Base-by-base conservation (phyloP, 2,113 vertebrate species). In the Motacilla alba region DNA sequence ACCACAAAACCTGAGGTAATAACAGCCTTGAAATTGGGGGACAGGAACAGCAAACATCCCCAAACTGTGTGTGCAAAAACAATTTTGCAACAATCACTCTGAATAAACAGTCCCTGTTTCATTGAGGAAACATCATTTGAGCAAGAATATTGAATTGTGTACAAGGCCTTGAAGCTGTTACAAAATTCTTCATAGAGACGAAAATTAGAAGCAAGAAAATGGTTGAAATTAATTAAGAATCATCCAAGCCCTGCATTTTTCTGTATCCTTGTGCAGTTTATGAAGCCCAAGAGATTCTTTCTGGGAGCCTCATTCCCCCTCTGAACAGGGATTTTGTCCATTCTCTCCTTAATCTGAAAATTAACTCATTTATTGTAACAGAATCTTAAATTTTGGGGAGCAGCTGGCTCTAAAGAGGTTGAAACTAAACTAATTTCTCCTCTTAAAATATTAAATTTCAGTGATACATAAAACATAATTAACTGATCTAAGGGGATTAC, bases 401-500 rank as follows among this genome's bases (percentile, higher is more conserved):
- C 52, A 75, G 23, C 56, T 81, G 39, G 11, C 49, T 84, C 26
- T 33, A 31, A 87, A 90, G 59, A 74, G 8, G 6, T 47, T 75
- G 66, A 63, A 90, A 68, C 15, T n/a, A 4, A 0, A 5, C 46
- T 78, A 8, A 4, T 80, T 93, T 93, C 53, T 96, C 44, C 58
- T 30, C 46, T 77, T 83, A 70, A 95, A 93, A 73, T 77, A 92
- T 72, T 89, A 49, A 6, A 64, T 92, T 92, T 95, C 49, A 78
- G 6, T 41, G 69, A 75, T 89, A 47, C 69, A 78, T 87, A 75
- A 92, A 91, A 52, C 31, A 41, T 58, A 63, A 83, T 70, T 74
- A 94, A 78, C 91, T 81, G 82, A 94, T 93, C 75, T 60, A n/a
- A 94, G 56, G 73, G 69, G n/a, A 72, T 83, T 55, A 63, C 93